Percentiles rank a stretch among this genome's conserved stretches.
These are phyloP conservation scores for Charina bottae DNA, from an alignment of 2,113 vertebrate genomes.

Conservation along the genomic window DNA sequence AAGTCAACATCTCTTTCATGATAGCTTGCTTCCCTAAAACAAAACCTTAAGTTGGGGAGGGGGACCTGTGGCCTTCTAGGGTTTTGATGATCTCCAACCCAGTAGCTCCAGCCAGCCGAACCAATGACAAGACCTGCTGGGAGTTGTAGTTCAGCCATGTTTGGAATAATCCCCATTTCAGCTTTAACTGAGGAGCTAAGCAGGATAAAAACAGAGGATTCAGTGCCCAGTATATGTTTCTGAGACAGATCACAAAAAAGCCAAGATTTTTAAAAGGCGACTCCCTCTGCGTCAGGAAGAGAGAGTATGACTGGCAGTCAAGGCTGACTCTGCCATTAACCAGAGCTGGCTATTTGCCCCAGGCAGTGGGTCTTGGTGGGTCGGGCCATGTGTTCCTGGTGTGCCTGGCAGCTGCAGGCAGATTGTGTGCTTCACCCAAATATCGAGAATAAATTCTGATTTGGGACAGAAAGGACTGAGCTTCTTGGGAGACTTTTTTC, in stretches of 20 bases:
- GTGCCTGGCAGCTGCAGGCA: neutral
- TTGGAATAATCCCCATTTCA: neutral
- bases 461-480: neutral
- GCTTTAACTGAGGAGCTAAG: neutral
- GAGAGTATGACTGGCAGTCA: neutral
- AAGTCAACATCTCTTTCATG: neutral
- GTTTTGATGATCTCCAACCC: neutral
- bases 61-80: neutral
- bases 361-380: neutral
- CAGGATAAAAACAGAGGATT: neutral
- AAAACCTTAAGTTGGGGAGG: neutral
- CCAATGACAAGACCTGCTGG: neutral
- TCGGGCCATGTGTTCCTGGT: neutral
- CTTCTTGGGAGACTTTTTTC: neutral
- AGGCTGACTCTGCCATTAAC: neutral
- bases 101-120: neutral
- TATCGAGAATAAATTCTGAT: neutral
- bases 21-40: neutral
- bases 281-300: neutral
- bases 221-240: neutral
- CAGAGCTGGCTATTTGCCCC: neutral
- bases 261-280: neutral
- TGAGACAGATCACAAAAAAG: neutral
- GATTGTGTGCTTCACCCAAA: neutral
- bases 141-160: neutral